phyloP scores from a whole-genome alignment of 2,888 invertebrate genomes.

The Endomychus coccineus region DNA sequence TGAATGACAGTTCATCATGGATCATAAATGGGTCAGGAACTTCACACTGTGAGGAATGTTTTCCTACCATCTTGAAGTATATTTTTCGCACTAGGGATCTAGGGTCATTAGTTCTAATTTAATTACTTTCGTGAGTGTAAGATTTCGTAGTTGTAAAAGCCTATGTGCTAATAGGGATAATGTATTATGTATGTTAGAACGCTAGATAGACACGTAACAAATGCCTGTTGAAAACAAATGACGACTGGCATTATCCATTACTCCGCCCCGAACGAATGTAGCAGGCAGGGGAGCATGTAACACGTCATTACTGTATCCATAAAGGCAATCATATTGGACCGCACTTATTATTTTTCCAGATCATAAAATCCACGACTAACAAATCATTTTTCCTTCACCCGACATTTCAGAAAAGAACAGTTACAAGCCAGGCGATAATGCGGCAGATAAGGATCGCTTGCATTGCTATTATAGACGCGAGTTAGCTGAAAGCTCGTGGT shows the following conservation, averaged over 20 bases:
- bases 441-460: slow-evolving; percentile 14
- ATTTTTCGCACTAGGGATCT: too few relatives aligned
- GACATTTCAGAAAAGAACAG: slow-evolving; percentile 11
- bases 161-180: too few relatives aligned
- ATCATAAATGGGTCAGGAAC: too few relatives aligned
- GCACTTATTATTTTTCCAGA: slow-evolving; percentile 38
- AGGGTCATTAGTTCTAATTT: too few relatives aligned
- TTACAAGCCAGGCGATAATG: slow-evolving; percentile 15
- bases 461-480: too few relatives aligned
- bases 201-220: slow-evolving; percentile 9
- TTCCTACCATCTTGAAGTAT: too few relatives aligned
- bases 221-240: slow-evolving; percentile 11
- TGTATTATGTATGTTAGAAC: too few relatives aligned
- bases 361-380: slow-evolving; percentile 32
- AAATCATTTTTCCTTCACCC: slow-evolving; percentile 30
- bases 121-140: too few relatives aligned
- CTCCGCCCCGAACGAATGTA: slow-evolving; percentile 9
- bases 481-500: slow-evolving; percentile 28
- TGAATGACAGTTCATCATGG: too few relatives aligned
- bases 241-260: slow-evolving; percentile 21
- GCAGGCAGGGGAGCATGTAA: slow-evolving; percentile 19
- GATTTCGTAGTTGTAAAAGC: too few relatives aligned
- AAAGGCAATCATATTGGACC: slow-evolving; percentile 37
- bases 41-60: too few relatives aligned
- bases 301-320: slow-evolving; percentile 31